Evolutionary conservation across 2,797 vertebrate species (phyloP).

Genomic region (Salmo trutta): DNA sequence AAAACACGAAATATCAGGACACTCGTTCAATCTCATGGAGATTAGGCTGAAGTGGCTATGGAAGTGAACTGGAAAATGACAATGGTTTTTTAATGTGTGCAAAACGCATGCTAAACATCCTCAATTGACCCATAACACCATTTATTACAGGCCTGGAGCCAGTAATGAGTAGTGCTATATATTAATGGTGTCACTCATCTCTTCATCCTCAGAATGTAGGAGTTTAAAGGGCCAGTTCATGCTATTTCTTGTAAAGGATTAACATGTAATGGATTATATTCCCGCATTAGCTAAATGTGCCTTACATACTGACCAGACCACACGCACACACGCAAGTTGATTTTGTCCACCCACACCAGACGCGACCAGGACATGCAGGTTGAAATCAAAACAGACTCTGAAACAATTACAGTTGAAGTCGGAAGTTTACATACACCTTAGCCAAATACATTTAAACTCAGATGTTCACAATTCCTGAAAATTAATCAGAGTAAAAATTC

Average conservation of each 20-base stretch:
- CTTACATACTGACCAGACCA: not conserved
- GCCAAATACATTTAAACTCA: too few species aligned
- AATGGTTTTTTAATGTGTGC: slow-evolving; percentile 37
- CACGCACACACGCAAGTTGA: too few species aligned
- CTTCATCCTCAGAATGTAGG: slow-evolving; percentile 42
- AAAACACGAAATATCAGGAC: slow-evolving; percentile 26
- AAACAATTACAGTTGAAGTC: too few species aligned
- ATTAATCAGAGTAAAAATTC: too few species aligned
- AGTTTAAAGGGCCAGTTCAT: slow-evolving; percentile 47
- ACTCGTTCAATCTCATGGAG: slow-evolving; percentile 41
- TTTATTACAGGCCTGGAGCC: slow-evolving; percentile 9
- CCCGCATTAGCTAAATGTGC: not conserved
- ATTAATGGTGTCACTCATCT: slow-evolving; percentile 60
- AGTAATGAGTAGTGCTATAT: slow-evolving; percentile 29
- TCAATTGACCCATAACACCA: slow-evolving; percentile 24
- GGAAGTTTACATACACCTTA: too few species aligned
- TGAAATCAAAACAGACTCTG: too few species aligned
- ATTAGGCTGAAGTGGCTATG: slow-evolving; percentile 20
- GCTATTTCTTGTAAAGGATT: not conserved
- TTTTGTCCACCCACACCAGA: too few species aligned
- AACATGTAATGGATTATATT: not conserved
- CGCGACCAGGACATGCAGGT: too few species aligned
- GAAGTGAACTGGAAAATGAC: slow-evolving; percentile 22
- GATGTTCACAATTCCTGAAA: too few species aligned
- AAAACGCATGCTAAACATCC: slow-evolving; percentile 23